Conservation (phyloP, 2,888 invertebrate genomes). For the Stegana nigrithorax region DNA sequence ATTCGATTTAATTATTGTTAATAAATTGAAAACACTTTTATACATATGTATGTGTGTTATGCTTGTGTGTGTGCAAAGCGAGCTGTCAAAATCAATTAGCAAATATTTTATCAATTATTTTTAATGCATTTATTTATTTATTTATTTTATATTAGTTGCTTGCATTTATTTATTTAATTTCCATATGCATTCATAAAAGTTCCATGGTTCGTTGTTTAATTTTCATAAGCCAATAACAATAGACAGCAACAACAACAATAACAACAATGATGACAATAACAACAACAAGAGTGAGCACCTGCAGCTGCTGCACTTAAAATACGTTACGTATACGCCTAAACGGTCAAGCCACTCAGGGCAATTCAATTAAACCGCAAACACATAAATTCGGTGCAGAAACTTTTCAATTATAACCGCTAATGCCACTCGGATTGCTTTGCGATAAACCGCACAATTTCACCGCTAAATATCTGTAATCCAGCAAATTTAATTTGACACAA, state of each 20-base stretch:
- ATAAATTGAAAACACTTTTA: too few relatives aligned
- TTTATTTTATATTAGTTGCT: neutral
- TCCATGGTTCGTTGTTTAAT: too few relatives aligned
- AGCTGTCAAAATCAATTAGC: constrained; percentile 16
- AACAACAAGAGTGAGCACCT: too few relatives aligned
- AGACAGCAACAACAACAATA: too few relatives aligned
- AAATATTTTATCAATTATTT: constrained; percentile 2
- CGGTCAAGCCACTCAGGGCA: too few relatives aligned
- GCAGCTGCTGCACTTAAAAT: too few relatives aligned
- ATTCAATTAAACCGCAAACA: neutral
- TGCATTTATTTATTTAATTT: constrained; percentile 1
- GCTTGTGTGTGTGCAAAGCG: too few relatives aligned
- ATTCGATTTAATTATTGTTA: too few relatives aligned
- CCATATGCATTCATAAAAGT: neutral
- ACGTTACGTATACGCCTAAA: too few relatives aligned
- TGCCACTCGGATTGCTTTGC: constrained; percentile 52
- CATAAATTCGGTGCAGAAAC: constrained; percentile 34
- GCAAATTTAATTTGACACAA: constrained; percentile 59
- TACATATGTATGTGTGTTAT: too few relatives aligned
- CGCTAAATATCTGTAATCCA: constrained; percentile 59
- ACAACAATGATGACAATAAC: too few relatives aligned
- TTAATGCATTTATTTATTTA: neutral
- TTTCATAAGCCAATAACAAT: too few relatives aligned
- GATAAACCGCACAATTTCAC: constrained; percentile 29
- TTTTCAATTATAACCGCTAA: constrained; percentile 59